Conservation (phyloP, 1,140 invertebrate genomes). For the Spodoptera frugiperda region DNA sequence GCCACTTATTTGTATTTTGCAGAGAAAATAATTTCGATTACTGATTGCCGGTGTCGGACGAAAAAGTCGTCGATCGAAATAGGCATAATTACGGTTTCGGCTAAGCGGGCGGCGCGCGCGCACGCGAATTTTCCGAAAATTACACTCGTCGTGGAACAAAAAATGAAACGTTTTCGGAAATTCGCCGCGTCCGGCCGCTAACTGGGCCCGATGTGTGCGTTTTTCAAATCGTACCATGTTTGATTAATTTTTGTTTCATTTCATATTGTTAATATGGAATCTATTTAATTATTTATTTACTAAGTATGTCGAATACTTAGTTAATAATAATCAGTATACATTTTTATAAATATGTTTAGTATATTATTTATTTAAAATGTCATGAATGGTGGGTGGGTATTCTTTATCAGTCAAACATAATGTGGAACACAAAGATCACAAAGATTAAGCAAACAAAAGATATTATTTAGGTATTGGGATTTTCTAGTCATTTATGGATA, state of each 20-base stretch:
- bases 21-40: conserved; percentile 39
- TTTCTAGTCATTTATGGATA: too few species aligned
- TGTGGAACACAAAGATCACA: too few species aligned
- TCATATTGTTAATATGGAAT: too few species aligned
- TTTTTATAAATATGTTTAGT: too few species aligned
- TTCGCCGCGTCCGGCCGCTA: conserved; percentile 51
- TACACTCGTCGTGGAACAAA: conserved; percentile 60
- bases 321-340: too few species aligned
- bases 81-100: conserved; percentile 77
- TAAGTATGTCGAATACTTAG: too few species aligned
- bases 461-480: too few species aligned
- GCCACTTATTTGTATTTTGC: conserved; percentile 29
- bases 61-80: conserved; percentile 79
- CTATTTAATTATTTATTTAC: too few species aligned
- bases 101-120: conserved; percentile 59
- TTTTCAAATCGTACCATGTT: conserved; percentile 34
- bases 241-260: background rate
- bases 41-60: conserved; percentile 40
- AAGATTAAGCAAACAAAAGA: too few species aligned
- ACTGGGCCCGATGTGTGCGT: conserved; percentile 32
- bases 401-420: too few species aligned
- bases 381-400: too few species aligned
- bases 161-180: conserved; percentile 68
- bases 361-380: too few species aligned
- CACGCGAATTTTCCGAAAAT: conserved; percentile 73